These are phyloP conservation scores for Phylloscopus whistleri DNA, from an alignment of 2,113 vertebrate species.

Conservation along the genomic window DNA sequence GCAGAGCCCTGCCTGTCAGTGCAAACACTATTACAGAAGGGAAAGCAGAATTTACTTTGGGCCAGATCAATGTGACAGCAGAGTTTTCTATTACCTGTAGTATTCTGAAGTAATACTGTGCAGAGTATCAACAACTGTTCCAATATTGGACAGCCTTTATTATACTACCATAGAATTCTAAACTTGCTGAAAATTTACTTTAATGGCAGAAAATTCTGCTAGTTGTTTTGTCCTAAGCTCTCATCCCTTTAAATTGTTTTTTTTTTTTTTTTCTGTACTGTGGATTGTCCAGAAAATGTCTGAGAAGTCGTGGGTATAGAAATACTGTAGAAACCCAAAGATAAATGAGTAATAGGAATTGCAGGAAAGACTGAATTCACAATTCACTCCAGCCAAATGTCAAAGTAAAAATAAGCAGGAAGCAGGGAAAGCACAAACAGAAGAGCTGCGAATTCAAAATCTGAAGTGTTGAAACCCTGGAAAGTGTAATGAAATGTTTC, in stretches of 20 bases:
- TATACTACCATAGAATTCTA: neutral
- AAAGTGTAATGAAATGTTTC: neutral
- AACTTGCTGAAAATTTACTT: neutral
- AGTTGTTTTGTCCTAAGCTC: neutral
- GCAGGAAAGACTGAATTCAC: neutral
- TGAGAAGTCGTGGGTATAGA: neutral
- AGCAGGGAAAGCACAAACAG: neutral
- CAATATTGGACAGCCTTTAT: neutral
- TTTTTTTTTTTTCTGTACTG: neutral
- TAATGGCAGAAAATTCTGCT: neutral
- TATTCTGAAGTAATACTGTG: neutral
- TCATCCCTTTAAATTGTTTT: neutral
- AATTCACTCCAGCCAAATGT: neutral
- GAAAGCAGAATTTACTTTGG: neutral
- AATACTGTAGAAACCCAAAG: neutral
- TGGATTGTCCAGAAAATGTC: neutral
- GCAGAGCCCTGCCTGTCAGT: neutral
- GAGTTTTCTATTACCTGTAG: neutral
- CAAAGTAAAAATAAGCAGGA: neutral
- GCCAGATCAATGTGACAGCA: neutral
- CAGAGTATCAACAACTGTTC: neutral
- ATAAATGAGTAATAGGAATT: neutral
- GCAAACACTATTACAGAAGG: neutral
- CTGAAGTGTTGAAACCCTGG: neutral
- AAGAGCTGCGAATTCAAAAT: neutral